Base-by-base conservation (phyloP, 35 echinoderm and acorn worm species). In the Patiria miniata region DNA sequence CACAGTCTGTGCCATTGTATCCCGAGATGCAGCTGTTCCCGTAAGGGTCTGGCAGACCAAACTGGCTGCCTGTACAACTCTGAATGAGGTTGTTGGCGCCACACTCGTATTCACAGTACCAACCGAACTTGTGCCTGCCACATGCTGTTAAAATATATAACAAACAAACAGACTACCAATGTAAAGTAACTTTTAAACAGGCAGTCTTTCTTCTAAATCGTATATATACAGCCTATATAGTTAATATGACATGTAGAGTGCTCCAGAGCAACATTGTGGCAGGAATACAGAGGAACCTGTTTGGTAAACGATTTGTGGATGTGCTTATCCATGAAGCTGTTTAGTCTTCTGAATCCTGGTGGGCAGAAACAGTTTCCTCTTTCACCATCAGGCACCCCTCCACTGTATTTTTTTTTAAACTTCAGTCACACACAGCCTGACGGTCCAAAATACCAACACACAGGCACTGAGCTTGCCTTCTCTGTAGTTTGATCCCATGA, bases 311-410 rank as follows among this genome's bases (percentile, higher is more conserved):
- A n/a, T n/a, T n/a, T n/a, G n/a, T n/a, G n/a, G n/a, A n/a, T n/a
- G n/a, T n/a, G n/a, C n/a, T n/a, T 86, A 93, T 86, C 85, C 53
- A 30, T 79, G 14, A 84, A 37, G 77, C 91, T 88, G 51, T 93
- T 85, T 29, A 21, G 39, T 37, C 91, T 86, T 28, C 39, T 83
- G 55, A 93, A 93, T 44, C n/a, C n/a, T n/a, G n/a, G n/a, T n/a
- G n/a, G n/a, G n/a, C n/a, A n/a, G n/a, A n/a, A n/a, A n/a, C n/a
- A n/a, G n/a, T n/a, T n/a, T n/a, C n/a, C n/a, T n/a, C n/a, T n/a
- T n/a, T n/a, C n/a, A n/a, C n/a, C n/a, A n/a, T n/a, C n/a, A n/a
- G 86, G 89, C 26, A 93, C 50, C 16, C 86, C 91, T 84, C 91
- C 86, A 61, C 89, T 83, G 52, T 88, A 89, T n/a, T n/a, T n/a